Evolutionary conservation across 1,140 invertebrate genomes (phyloP), one percentile per base, ranked within the genome.

Genomic region (Papilio helenus): DNA sequence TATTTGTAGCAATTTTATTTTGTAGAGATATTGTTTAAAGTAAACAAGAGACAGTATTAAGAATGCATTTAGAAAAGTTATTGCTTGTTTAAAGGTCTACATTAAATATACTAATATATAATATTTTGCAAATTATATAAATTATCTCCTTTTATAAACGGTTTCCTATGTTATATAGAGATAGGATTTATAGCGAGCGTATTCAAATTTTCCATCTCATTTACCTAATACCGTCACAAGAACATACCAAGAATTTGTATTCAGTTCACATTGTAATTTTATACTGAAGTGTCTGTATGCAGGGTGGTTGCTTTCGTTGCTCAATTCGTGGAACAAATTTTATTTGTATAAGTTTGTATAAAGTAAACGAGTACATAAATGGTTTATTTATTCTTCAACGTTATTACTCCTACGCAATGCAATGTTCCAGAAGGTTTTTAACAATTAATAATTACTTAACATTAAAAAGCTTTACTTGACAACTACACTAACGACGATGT

Each of bases 261-360:
- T 68, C 61, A 68, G 61, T 68, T 68, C 61, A 68, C 61, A 68
- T 68, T 68, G 61, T 68, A 68, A 68, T 68, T 68, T 68, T 68
- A 68, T 68, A 68, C 61, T 34, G 61, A 29, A 68, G 61, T 68
- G 61, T 68, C 61, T 68, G 26, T 61, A 26, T 68, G 61, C 61
- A 68, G 26, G 61, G 61, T 34, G 61, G 26, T 18, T 68, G 61
- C 26, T 68, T 34, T 29, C 5, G 61, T 68, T 68, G 61, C 26
- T 68, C 61, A 68, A 68, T 34, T 68, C 61, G 58, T 61, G 26
- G 61, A 68, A 68, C 61, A 68, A 68, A 68, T 68, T 68, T 68
- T 34, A 68, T 68, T 68, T 68, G 61, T 34, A 68, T 68, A 8
- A 68, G 26, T 68, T 68, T 34, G 34, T 68, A 68, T 14, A 68